A percentile compares a stretch with the other conserved stretches of the same genome.
These are phyloP conservation scores for Thunnus albacares DNA, from an alignment of 2,797 vertebrate genomes.

Conservation along the genomic window DNA sequence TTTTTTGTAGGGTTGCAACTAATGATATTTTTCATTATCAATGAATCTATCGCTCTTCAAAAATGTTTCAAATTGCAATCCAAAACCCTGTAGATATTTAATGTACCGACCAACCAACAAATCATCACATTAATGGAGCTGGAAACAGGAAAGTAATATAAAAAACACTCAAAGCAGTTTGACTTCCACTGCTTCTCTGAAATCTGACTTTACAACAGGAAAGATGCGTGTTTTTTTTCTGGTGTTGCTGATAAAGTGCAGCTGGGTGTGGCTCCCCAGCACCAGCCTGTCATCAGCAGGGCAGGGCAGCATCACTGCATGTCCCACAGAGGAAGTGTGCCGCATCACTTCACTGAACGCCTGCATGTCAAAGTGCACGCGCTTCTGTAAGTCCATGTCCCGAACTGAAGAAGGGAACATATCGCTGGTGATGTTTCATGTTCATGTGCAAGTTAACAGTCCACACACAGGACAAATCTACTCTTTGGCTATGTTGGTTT, in stretches of 20 bases:
- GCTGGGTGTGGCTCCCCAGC: constrained; percentile 54
- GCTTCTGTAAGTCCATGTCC: not conserved
- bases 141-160: not conserved
- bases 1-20: too few species aligned
- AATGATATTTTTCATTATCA: not conserved
- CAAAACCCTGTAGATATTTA: too few species aligned
- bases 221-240: constrained; percentile 31
- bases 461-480: not conserved
- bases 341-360: not conserved
- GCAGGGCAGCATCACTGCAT: constrained; percentile 25
- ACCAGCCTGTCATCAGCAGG: constrained; percentile 39
- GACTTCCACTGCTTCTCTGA: constrained; percentile 37
- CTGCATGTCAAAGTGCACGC: not conserved
- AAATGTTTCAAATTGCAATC: not conserved
- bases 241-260: constrained; percentile 28
- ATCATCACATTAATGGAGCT: too few species aligned
- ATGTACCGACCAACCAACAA: not conserved
- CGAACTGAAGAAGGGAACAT: not conserved
- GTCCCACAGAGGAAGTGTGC: constrained; percentile 24
- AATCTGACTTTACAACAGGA: constrained; percentile 6
- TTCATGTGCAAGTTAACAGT: not conserved
- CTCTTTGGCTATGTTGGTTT: too few species aligned
- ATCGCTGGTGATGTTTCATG: not conserved
- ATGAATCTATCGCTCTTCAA: not conserved
- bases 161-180: constrained; percentile 26